Percentiles rank a stretch among this genome's conserved stretches.
Evolutionary conservation across 2,888 invertebrate species (phyloP).

Genomic region (Cephalotes varians): DNA sequence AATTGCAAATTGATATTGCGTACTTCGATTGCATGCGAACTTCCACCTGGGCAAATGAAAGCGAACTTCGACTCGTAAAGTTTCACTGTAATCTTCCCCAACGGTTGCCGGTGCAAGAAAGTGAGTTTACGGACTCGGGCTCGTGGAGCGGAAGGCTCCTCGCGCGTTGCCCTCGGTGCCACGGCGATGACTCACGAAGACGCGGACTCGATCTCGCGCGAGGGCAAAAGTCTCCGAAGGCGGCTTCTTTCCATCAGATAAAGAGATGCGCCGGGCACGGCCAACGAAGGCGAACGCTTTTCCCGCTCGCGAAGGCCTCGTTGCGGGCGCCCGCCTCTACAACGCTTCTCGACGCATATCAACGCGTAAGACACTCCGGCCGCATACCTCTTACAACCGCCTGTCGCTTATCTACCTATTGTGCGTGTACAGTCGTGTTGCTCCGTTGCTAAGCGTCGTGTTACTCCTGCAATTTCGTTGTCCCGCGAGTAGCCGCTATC

Average conservation of each 20-base stretch:
- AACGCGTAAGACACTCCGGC: constrained; percentile 55
- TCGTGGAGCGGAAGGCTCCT: constrained; percentile 37
- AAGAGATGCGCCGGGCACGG: constrained; percentile 77
- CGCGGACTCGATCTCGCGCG: constrained; percentile 59
- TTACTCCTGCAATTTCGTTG: constrained; percentile 65
- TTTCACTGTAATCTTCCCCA: constrained; percentile 55
- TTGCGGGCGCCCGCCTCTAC: constrained; percentile 48
- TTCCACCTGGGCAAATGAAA: constrained; percentile 43
- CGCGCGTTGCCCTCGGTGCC: constrained; percentile 54
- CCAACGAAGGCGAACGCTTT: constrained; percentile 78
- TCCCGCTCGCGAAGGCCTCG: constrained; percentile 72
- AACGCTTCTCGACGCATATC: constrained; percentile 57
- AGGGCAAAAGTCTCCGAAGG: constrained; percentile 67
- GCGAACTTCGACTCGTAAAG: constrained; percentile 45
- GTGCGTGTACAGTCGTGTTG: constrained; percentile 56
- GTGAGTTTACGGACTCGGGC: constrained; percentile 59
- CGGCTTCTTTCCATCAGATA: constrained; percentile 82
- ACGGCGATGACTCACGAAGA: constrained; percentile 61
- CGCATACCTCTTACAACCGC: constrained; percentile 62
- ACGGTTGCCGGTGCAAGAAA: constrained; percentile 66
- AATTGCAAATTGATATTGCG: constrained; percentile 25
- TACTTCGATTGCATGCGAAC: constrained; percentile 11
- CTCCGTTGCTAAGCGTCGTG: constrained; percentile 63
- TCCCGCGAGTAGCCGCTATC: constrained; percentile 36
- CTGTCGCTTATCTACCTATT: constrained; percentile 69